Base-by-base conservation (phyloP, 2,888 invertebrate species). In the Ophioninae sp. region DNA sequence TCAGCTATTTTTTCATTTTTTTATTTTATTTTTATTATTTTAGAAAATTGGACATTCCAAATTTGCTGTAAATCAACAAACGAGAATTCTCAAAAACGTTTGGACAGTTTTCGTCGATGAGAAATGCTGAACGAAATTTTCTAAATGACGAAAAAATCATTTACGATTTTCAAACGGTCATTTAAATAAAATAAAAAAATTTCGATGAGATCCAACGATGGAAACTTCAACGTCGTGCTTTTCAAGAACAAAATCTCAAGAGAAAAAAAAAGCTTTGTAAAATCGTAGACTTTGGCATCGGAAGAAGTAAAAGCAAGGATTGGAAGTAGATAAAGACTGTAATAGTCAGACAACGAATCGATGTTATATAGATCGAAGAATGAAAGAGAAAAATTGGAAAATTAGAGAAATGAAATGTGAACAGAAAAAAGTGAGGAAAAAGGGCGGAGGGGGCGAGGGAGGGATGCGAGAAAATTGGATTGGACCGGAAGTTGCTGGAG, bases 401-500 rank as follows among this genome's bases (percentile, higher is more conserved):
- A 30, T 30, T 30, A 30, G 2, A 30, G 30, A 30, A 30, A 30
- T 30, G 30, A 30, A 30, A 30, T 30, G 30, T 30, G 30, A 30
- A 30, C 30, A 30, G 30, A 30, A 30, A 30, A 30, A 30, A 30
- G 30, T 30, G 30, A 30, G 30, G 30, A 30, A 30, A 30, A 30
- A 30, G 30, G 30, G 30, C 3, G 30, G 30, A 30, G 3, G 30
- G 30, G 30, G 22, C 0, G 23, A 63, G 37, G 58, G 61, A 58
- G n/a, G 51, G 23, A 51, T 30, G 76, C 30, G 79, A 76, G 76
- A 72, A 83, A 83, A 83, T 79, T 83, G 79, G 83, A 83, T 83
- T 79, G 83, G 76, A 63, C 79, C 76, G 79, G 79, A 79, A 79
- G 79, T 61, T 67, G 83, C 67, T 56, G 72, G 73, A 79, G 83